phyloP scores from a whole-genome alignment of 2,888 invertebrate genomes.

The Stenchaetothrips biformis region DNA sequence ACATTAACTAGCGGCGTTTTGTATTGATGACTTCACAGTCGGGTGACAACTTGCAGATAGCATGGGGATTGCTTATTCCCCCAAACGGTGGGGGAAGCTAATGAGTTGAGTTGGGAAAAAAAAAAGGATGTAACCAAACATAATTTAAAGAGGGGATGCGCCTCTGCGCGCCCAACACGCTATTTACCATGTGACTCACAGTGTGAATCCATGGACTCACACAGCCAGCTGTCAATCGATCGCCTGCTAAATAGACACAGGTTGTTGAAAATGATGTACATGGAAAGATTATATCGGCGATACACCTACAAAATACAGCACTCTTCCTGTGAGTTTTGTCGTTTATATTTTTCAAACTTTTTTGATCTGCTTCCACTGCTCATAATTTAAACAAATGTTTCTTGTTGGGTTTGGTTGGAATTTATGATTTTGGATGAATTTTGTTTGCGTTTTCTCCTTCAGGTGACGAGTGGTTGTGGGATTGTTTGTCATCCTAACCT shows the following conservation, averaged over 20 bases:
- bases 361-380: background rate
- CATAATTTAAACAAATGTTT: background rate
- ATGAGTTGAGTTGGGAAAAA: background rate
- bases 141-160: background rate
- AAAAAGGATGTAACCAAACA: constrained; percentile 6
- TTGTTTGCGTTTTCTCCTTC: background rate
- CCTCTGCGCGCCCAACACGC: constrained; percentile 45
- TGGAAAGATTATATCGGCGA: constrained; percentile 81
- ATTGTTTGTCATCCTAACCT: constrained; percentile 71
- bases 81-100: background rate
- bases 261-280: constrained; percentile 83
- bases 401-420: background rate
- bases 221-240: constrained; percentile 60
- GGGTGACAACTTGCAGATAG: background rate
- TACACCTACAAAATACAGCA: constrained; percentile 86
- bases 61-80: constrained; percentile 12
- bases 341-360: background rate
- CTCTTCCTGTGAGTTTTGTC: constrained; percentile 65
- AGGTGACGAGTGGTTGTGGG: constrained; percentile 57
- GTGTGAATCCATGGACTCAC: constrained; percentile 77
- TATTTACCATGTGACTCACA: constrained; percentile 78
- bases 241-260: constrained; percentile 66
- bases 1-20: no score
- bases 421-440: background rate
- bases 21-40: no score